Conservation (phyloP, 2,888 invertebrate species). For the Dasysyrphus albostriatus region DNA sequence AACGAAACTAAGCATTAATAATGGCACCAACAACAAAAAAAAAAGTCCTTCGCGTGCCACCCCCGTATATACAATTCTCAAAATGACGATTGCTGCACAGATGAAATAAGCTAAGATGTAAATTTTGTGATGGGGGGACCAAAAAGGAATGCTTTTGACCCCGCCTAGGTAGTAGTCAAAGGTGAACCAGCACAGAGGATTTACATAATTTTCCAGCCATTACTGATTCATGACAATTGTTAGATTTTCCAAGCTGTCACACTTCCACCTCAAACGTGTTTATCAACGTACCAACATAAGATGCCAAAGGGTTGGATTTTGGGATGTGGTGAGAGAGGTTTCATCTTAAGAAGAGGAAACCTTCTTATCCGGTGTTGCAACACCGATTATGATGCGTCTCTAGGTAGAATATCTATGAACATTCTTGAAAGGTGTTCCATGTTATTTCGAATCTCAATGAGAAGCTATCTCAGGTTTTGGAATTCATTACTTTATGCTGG, state of each 20-base stretch:
- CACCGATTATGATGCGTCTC: conserved; percentile 67
- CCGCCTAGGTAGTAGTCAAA: conserved; percentile 36
- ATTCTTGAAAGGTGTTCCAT: conserved; percentile 73
- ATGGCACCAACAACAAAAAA: conserved; percentile 53
- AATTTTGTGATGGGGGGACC: conserved; percentile 4
- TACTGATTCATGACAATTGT: conserved; percentile 75
- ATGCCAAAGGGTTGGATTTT: conserved; percentile 53
- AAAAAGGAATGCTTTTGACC: conserved; percentile 41
- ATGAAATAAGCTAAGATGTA: conserved; percentile 36
- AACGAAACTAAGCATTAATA: conserved; percentile 66
- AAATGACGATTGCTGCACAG: conserved; percentile 58
- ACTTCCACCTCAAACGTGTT: conserved; percentile 49
- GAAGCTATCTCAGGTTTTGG: conserved; percentile 53
- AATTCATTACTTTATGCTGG: conserved; percentile 62
- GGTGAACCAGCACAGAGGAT: conserved; percentile 64
- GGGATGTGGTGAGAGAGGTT: conserved; percentile 35
- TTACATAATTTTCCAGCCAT: conserved; percentile 75
- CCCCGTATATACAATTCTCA: conserved; percentile 39
- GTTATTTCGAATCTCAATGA: conserved; percentile 55
- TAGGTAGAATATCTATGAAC: conserved; percentile 18
- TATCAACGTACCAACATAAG: conserved; percentile 19
- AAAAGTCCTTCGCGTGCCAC: conserved; percentile 19
- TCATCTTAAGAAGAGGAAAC: conserved; percentile 48
- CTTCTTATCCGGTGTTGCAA: conserved; percentile 62
- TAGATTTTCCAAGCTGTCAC: conserved; percentile 74